Conservation (phyloP, 2,113 vertebrate genomes). For the Sitta europaea region DNA sequence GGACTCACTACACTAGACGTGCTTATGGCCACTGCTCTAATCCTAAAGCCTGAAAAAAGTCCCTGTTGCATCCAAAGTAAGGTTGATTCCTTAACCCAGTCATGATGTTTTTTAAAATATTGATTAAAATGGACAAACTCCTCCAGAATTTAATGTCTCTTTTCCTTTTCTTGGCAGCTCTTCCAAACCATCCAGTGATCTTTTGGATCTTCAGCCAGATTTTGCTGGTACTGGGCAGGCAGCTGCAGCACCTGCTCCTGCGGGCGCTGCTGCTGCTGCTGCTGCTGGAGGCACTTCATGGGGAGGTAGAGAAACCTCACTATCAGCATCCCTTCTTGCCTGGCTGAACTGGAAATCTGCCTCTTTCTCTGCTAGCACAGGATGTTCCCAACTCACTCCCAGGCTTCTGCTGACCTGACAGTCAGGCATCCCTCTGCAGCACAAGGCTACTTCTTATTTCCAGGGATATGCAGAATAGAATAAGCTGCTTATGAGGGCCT, state of each 20-base stretch:
- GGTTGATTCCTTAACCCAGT: neutral
- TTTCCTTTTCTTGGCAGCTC: constrained; percentile 62
- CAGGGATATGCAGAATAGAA: constrained; percentile 5
- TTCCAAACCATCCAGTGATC: constrained; percentile 83
- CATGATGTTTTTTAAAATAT: neutral
- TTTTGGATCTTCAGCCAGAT: constrained; percentile 93
- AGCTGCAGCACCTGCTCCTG: constrained; percentile 72
- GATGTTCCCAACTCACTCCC: neutral
- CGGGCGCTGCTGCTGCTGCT: neutral
- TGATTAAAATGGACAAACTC: neutral
- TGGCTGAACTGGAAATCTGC: neutral
- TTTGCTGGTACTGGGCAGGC: constrained; percentile 75
- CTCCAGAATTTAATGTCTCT: neutral
- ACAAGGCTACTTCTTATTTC: constrained; percentile 5
- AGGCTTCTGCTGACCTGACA: constrained; percentile 7
- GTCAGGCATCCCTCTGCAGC: neutral
- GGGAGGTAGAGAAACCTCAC: constrained; percentile 84
- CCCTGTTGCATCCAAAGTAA: neutral
- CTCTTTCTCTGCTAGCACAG: neutral
- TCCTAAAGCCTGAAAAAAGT: neutral
- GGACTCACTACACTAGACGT: neutral
- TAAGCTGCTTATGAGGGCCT: constrained; percentile 26
- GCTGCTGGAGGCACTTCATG: constrained; percentile 80
- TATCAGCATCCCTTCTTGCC: neutral
- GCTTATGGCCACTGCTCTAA: neutral